Percentiles rank a stretch among this genome's conserved stretches.
phyloP scores from a whole-genome alignment of 35 echinoderm and acorn worm species.

The Holothuria glaberrima region DNA sequence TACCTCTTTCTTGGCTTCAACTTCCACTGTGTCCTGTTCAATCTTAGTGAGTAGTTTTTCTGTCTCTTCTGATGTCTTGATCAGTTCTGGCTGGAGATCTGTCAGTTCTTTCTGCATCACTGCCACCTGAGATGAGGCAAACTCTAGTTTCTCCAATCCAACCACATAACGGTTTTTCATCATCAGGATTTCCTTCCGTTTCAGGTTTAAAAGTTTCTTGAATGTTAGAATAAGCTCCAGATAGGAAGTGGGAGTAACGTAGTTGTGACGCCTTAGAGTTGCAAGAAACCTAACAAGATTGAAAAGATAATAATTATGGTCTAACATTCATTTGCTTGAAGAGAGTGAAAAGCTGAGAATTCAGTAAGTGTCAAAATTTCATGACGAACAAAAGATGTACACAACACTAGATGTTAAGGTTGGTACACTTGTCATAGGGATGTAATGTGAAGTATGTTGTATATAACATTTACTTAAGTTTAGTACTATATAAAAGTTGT shows the following conservation, averaged over 20 bases:
- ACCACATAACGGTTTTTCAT: conserved; percentile 91
- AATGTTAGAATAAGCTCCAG: conserved; percentile 96
- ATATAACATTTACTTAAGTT: too few species aligned
- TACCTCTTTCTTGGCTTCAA: conserved; percentile 98
- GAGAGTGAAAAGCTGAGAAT: too few species aligned
- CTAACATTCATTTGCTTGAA: too few species aligned
- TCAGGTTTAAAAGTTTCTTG: conserved; percentile 83
- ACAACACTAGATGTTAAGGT: too few species aligned
- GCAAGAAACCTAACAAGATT: conserved; percentile 70
- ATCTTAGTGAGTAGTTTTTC: conserved; percentile 92
- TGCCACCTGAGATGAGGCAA: conserved; percentile 90
- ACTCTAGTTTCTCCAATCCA: conserved; percentile 94
- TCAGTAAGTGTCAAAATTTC: too few species aligned
- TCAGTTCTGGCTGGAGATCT: conserved; percentile 93
- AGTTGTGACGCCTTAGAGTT: conserved; percentile 90
- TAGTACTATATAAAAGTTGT: too few species aligned
- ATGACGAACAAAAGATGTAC: too few species aligned
- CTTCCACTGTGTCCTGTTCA: conserved; percentile 96
- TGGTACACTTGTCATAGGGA: too few species aligned
- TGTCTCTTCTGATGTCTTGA: conserved; percentile 96
- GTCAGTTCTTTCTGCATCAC: conserved; percentile 97
- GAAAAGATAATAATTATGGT: background rate
- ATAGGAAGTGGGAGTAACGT: conserved; percentile 95
- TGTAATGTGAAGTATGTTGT: too few species aligned
- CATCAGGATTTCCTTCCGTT: conserved; percentile 80